These are phyloP conservation scores for Caenorhabditis sinica DNA, from an alignment of 2,888 invertebrate genomes.

Conservation along the genomic window DNA sequence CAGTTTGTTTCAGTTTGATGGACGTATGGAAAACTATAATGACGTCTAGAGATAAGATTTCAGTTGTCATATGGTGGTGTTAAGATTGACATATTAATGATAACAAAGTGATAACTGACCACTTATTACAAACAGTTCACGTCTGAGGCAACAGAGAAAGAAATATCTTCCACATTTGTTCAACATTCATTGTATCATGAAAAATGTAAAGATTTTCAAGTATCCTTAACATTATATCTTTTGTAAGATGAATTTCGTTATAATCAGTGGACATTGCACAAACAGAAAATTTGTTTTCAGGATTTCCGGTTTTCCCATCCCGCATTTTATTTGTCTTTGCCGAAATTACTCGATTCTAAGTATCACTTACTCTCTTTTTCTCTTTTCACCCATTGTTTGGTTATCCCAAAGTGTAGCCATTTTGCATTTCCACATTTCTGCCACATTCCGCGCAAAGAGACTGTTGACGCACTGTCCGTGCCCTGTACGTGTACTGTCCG, in stretches of 20 bases:
- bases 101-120: too few species aligned
- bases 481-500: background rate
- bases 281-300: slow-evolving; percentile 21
- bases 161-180: too few species aligned
- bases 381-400: slow-evolving; percentile 38
- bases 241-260: background rate
- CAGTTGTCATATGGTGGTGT: background rate
- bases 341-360: slow-evolving; percentile 27
- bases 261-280: background rate
- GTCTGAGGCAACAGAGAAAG: too few species aligned
- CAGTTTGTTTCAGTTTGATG: slow-evolving; percentile 3
- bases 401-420: background rate
- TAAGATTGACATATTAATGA: background rate
- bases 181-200: too few species aligned
- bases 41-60: background rate
- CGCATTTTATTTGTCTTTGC: slow-evolving; percentile 42
- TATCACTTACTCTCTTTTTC: slow-evolving; percentile 42
- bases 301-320: slow-evolving; percentile 27
- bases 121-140: too few species aligned
- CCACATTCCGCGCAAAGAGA: background rate
- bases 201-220: too few species aligned
- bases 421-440: background rate
- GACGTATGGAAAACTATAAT: background rate
- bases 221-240: too few species aligned
- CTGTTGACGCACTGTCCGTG: background rate